Evolutionary conservation across 2,797 vertebrate genomes (phyloP).

Genomic region (Microcaecilia unicolor): DNA sequence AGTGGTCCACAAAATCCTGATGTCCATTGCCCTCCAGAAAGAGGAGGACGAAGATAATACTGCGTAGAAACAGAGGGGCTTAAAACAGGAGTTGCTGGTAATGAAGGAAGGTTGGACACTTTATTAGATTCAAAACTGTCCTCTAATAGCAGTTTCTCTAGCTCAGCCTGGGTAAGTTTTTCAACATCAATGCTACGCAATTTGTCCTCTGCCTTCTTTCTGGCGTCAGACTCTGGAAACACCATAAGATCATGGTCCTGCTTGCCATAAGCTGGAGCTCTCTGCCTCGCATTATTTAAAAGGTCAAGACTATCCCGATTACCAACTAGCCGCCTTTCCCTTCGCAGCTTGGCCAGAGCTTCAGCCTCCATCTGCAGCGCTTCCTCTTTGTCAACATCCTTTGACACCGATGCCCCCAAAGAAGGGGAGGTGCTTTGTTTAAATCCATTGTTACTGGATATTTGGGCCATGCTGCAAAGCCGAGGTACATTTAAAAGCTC

Average conservation of each 20-base stretch:
- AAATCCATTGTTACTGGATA: slow-evolving; percentile 83
- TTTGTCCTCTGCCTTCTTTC: slow-evolving; percentile 59
- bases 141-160: slow-evolving; percentile 87
- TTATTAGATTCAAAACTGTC: slow-evolving; percentile 75
- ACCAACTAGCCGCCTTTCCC: slow-evolving; percentile 59
- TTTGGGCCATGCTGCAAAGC: slow-evolving; percentile 83
- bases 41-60: slow-evolving; percentile 50
- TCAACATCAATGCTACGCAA: slow-evolving; percentile 78
- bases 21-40: slow-evolving; percentile 71
- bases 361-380: slow-evolving; percentile 96
- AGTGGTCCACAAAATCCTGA: slow-evolving; percentile 58
- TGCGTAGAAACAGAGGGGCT: slow-evolving; percentile 75
- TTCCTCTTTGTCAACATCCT: slow-evolving; percentile 90
- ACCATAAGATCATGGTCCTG: slow-evolving; percentile 89
- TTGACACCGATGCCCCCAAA: slow-evolving; percentile 47
- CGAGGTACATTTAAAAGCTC: slow-evolving; percentile 57
- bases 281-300: slow-evolving; percentile 38
- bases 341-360: slow-evolving; percentile 84
- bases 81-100: slow-evolving; percentile 65
- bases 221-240: slow-evolving; percentile 80
- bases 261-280: slow-evolving; percentile 41
- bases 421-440: slow-evolving; percentile 60
- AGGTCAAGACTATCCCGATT: slow-evolving; percentile 31
- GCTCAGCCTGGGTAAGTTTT: slow-evolving; percentile 80
- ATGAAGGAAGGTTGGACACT: slow-evolving; percentile 44